These are phyloP conservation scores for Dione juno DNA, from an alignment of 2,888 invertebrate species.

Conservation along the genomic window DNA sequence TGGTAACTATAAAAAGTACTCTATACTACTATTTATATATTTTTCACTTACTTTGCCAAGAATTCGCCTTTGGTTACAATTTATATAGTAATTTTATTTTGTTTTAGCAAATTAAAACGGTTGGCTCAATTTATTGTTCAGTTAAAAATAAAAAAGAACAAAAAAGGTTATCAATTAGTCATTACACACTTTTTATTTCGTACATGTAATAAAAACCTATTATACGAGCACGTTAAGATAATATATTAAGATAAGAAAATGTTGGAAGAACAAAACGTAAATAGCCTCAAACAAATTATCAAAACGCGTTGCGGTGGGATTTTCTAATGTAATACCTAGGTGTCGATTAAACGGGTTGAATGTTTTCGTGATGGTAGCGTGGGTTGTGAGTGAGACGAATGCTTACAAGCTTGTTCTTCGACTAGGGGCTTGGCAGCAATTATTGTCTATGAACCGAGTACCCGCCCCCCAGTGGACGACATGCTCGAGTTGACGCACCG, in stretches of 20 bases:
- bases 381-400: constrained; percentile 52
- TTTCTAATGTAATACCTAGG: constrained; percentile 31
- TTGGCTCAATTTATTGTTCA: constrained; percentile 30
- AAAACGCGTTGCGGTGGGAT: constrained; percentile 2
- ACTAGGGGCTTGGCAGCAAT: constrained; percentile 60
- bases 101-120: constrained; percentile 24
- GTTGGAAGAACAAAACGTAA: constrained; percentile 23
- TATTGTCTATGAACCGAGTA: constrained; percentile 61
- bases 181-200: constrained; percentile 32
- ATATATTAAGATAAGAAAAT: constrained; percentile 32
- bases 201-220: constrained; percentile 33
- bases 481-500: constrained; percentile 41
- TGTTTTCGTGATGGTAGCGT: constrained; percentile 43
- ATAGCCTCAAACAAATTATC: constrained; percentile 19
- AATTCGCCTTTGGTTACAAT: constrained; percentile 32
- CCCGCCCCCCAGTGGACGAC: constrained; percentile 57
- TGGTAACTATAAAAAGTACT: too few species aligned
- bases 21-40: constrained; percentile 5
- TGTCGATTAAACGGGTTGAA: constrained; percentile 31
- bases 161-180: constrained; percentile 40
- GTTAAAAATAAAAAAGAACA: constrained; percentile 33
- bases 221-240: constrained; percentile 30
- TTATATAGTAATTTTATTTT: constrained; percentile 25
- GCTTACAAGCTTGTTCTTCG: constrained; percentile 43
- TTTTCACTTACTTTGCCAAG: constrained; percentile 35